Evolutionary conservation across 2,113 vertebrate species (phyloP).

Genomic region (Edolisoma coerulescens): DNA sequence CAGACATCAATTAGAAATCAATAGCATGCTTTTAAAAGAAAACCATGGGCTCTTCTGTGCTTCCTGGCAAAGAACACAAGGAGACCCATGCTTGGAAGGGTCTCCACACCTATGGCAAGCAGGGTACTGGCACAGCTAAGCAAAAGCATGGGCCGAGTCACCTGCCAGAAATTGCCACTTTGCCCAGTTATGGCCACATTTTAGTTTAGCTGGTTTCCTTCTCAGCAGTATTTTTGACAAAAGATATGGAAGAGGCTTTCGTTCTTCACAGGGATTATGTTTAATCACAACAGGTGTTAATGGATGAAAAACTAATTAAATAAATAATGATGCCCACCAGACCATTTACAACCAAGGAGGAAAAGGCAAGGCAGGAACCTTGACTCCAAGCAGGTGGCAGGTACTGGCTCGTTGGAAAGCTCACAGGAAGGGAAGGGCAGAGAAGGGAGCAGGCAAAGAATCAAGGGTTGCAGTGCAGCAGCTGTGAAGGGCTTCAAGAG

Average conservation of each 20-base stretch:
- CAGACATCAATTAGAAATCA: background rate
- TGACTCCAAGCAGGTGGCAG: rapidly evolving
- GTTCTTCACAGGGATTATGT: background rate
- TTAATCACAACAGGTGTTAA: background rate
- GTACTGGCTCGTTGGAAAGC: background rate
- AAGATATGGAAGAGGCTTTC: background rate
- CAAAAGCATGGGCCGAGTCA: background rate
- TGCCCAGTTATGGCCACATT: background rate
- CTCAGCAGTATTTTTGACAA: background rate
- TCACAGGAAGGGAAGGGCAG: background rate
- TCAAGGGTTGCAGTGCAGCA: background rate
- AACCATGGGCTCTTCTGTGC: background rate
- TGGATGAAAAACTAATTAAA: background rate
- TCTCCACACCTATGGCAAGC: rapidly evolving
- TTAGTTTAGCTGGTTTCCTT: background rate
- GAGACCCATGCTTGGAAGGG: background rate
- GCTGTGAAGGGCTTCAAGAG: background rate
- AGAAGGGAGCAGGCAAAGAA: background rate
- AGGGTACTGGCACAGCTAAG: background rate
- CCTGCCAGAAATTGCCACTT: background rate
- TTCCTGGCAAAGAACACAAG: background rate
- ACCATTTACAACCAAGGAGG: background rate
- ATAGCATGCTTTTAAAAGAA: background rate
- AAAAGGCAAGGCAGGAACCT: background rate
- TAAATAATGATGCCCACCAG: background rate